Base-by-base conservation (phyloP, 37 sponge, comb jelly and placozoan genomes). In the Tethya wilhelma region DNA sequence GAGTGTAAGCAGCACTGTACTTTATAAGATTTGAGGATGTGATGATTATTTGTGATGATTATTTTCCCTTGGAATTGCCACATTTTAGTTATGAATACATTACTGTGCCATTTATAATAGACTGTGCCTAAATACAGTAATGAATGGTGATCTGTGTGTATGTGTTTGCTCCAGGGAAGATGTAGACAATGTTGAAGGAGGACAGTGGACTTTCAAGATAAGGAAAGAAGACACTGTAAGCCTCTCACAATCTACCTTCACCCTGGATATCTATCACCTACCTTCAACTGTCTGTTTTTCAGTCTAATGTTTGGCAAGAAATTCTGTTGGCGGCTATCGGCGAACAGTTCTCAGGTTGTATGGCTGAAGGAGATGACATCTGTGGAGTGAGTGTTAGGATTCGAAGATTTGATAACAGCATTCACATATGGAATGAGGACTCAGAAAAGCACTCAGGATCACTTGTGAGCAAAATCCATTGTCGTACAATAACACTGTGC, bases 381-480 rank as follows among this genome's bases (percentile, higher is more conserved):
- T 75, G 81, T 60, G 91, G 91, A 28, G 82, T 90, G 40, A 85
- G 86, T 77, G 82, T 90, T 20, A 63, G 82, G 31, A 85, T 85
- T 22, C 38, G 91, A 46, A 64, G 65, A 29, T 32, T 40, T 20
- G 79, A 72, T 20, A 33, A 49, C 2, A 68, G 78, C 59, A 66
- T 90, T 9, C 91, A 90, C 56, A 77, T 90, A 4, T 90, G 91
- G 91, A 77, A 90, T 49, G 45, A 73, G 39, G 73, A 85, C 42
- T 77, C 86, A 0, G 64, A 43, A 20, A 53, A 57, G 38, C 64
- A 36, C 17, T 55, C 44, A 19, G n/a, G 68, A n/a, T 63, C 91
- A 1, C 68, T 70, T 7, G 90, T 90, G 53, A 74, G 79, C 49
- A n/a, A n/a, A n/a, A n/a, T n/a, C 8, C 2, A 25, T 30, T 20